Percentiles rank a stretch among this genome's conserved stretches.
Conservation (phyloP, 2,888 invertebrate genomes). For the Lasioglossum vierecki region DNA sequence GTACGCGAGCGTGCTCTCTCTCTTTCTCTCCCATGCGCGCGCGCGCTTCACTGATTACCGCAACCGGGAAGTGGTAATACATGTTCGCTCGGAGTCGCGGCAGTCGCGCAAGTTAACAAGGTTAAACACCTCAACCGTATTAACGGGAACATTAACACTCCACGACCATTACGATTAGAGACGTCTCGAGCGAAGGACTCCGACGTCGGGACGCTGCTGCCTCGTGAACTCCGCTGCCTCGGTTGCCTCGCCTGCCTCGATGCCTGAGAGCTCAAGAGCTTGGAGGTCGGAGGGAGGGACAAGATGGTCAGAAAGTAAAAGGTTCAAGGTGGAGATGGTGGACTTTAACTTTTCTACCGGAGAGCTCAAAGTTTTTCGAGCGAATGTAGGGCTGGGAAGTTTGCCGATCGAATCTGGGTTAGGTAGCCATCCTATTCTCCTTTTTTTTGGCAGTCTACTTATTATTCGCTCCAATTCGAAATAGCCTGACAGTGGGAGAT, state of each 20-base stretch:
- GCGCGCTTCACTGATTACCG: slow-evolving; percentile 41
- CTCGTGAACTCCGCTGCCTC: slow-evolving; percentile 25
- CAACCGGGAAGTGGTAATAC: slow-evolving; percentile 62
- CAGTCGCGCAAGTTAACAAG: slow-evolving; percentile 81
- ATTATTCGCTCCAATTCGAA: not conserved
- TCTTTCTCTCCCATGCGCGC: not conserved
- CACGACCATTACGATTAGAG: slow-evolving; percentile 83
- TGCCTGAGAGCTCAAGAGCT: slow-evolving; percentile 58
- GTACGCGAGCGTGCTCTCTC: not conserved
- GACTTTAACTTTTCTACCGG: slow-evolving; percentile 75
- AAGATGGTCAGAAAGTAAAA: slow-evolving; percentile 74
- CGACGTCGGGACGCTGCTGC: slow-evolving; percentile 58
- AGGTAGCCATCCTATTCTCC: not conserved
- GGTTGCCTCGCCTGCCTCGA: not conserved
- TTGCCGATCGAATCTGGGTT: not conserved
- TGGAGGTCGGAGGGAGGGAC: slow-evolving; percentile 45
- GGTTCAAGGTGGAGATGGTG: slow-evolving; percentile 72
- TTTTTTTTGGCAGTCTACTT: not conserved
- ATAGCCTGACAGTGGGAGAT: not conserved
- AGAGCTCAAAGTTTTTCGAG: slow-evolving; percentile 73
- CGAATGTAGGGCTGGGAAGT: not conserved
- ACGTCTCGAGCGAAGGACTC: slow-evolving; percentile 78
- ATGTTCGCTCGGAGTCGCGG: slow-evolving; percentile 60
- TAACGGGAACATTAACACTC: slow-evolving; percentile 84
- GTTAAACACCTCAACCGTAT: slow-evolving; percentile 83